phyloP scores from a whole-genome alignment of 92 coral and sea anemone genomes.

The Blastomussa wellsi region DNA sequence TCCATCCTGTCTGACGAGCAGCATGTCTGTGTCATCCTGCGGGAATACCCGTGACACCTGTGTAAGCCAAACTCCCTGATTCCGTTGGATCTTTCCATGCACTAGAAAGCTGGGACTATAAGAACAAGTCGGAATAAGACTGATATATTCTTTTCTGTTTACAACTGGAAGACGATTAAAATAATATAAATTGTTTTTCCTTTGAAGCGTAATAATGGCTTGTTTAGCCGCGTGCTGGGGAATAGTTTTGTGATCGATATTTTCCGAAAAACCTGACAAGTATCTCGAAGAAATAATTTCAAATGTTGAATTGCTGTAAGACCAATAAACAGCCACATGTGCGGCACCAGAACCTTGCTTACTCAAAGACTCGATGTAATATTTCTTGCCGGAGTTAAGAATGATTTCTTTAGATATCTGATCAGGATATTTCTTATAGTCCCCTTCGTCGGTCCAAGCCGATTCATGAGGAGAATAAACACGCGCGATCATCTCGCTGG shows the following conservation, averaged over 20 bases:
- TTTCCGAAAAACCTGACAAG: conserved; percentile 6
- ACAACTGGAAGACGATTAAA: conserved; percentile 18
- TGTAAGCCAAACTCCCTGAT: conserved; percentile 17
- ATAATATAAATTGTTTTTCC: not conserved
- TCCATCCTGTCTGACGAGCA: not conserved
- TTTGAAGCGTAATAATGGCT: not conserved
- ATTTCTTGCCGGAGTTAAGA: conserved; percentile 26
- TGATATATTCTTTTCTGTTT: not conserved
- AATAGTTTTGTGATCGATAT: not conserved
- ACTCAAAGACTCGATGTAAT: conserved; percentile 28
- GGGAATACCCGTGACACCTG: conserved; percentile 28
- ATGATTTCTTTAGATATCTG: conserved; percentile 34
- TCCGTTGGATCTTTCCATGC: not conserved
- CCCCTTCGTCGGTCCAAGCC: conserved; percentile 28
- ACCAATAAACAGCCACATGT: conserved; percentile 25
- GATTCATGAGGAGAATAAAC: conserved; percentile 18
- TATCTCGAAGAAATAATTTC: conserved; percentile 19
- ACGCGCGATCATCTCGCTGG: conserved; percentile 16
- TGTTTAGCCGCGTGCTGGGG: conserved; percentile 7
- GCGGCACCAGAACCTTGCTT: conserved; percentile 19
- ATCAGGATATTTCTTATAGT: conserved; percentile 21
- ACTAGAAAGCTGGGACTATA: conserved; percentile 39
- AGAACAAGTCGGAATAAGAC: conserved; percentile 7
- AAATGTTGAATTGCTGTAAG: conserved; percentile 4
- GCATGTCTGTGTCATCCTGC: conserved; percentile 22